Evolutionary conservation across 1,140 invertebrate genomes (phyloP), one percentile per base, ranked within the genome.

Genomic region (Anagrus nilaparvatae): DNA sequence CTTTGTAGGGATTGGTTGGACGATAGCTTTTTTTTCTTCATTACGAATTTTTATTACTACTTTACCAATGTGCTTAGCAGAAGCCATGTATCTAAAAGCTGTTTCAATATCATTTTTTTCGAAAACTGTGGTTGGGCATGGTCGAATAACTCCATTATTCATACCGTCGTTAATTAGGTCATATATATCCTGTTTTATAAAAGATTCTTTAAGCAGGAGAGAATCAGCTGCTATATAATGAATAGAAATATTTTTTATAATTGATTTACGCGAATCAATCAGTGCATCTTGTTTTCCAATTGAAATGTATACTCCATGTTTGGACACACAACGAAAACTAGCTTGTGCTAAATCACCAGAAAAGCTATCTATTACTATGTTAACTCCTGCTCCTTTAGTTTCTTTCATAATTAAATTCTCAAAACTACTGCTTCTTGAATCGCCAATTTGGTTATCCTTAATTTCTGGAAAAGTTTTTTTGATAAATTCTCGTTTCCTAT

Each of bases 301-400:
- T 63, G 87, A 83, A 4, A 86, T 54, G 60, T 86, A 86, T 20
- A 75, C 67, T 3, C 82, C 83, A 3, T 71, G 64, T 25, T 66
- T 60, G 3, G 71, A 76, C 5, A 96, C 64, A 53, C 87, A 85
- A 17, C 88, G 77, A 39, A 90, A 54, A 48, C 90, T 84, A 0
- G 81, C 78, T 53, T 74, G 77, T 1, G 87, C 63, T 56, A 84
- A 84, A 28, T 87, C 83, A 43, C 82, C 82, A 14, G 83, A 70
- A 13, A 88, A 59, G 0, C 84, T 87, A 60, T 87, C 87, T 1
- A 88, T 63, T 2, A 88, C 77, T 19, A 87, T 62, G 53, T 88
- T 78, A 2, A 88, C 84, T 17, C 85, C 84, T 45, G 56, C 55
- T 3, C 79, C 78, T 12, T 71, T 58, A 0, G 79, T 82, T 42